Evolutionary conservation across 1,140 invertebrate genomes (phyloP).

Genomic region (Laupala kohalensis): DNA sequence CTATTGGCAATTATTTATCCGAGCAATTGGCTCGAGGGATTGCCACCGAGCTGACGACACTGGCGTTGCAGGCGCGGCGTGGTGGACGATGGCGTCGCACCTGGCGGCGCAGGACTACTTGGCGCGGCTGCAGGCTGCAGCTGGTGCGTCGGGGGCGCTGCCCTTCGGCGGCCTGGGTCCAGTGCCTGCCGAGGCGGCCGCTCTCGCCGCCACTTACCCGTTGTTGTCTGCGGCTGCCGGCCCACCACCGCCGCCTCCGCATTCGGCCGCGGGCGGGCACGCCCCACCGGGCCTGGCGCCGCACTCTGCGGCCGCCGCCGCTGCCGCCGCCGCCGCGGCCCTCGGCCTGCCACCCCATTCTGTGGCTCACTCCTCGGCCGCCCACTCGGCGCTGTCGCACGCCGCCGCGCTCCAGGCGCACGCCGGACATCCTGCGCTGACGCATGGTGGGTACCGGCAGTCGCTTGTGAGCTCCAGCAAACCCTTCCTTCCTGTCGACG

Average conservation of each 20-base stretch:
- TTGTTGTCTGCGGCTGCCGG: conserved; percentile 26
- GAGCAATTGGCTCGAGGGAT: no score
- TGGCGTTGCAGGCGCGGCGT: conserved; percentile 50
- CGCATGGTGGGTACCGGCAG: no score
- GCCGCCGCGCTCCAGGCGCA: background rate
- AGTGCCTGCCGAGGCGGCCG: conserved; percentile 41
- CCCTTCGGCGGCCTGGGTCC: conserved; percentile 22
- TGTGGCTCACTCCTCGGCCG: background rate
- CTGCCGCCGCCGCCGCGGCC: no score
- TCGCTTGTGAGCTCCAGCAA: no score
- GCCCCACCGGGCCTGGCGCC: background rate
- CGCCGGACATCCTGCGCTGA: background rate
- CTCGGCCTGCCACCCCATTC: background rate
- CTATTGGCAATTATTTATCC: no score
- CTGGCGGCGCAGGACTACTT: conserved; percentile 74
- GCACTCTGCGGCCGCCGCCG: background rate
- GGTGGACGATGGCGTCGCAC: conserved; percentile 80
- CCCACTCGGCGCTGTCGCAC: background rate
- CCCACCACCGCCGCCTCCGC: background rate
- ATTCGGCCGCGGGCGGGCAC: conserved; percentile 34
- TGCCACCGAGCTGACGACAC: background rate
- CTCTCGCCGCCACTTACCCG: conserved; percentile 33
- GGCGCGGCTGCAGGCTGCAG: conserved; percentile 47
- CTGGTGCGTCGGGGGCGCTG: conserved; percentile 35
- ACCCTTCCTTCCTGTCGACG: no score